phyloP scores from a whole-genome alignment of 2,797 vertebrate genomes.

The Sphenodon punctatus region DNA sequence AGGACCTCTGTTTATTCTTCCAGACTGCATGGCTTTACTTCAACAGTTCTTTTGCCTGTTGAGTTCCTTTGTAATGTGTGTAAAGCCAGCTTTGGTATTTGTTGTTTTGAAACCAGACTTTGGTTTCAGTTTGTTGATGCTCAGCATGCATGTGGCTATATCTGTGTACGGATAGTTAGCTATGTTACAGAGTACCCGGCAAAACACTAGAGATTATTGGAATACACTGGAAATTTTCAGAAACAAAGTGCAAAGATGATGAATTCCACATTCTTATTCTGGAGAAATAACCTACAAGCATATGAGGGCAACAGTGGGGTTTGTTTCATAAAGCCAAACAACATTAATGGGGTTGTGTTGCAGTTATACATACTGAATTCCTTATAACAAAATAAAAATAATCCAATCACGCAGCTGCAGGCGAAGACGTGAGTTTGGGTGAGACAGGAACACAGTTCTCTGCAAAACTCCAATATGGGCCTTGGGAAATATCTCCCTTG shows the following conservation, averaged over 20 bases:
- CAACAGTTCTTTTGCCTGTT: not conserved
- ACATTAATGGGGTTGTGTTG: slow-evolving; percentile 20
- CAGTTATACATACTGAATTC: slow-evolving; percentile 48
- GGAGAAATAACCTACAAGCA: slow-evolving; percentile 23
- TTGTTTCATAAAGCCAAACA: slow-evolving; percentile 61
- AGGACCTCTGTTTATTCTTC: slow-evolving; percentile 14
- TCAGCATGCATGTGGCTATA: not conserved
- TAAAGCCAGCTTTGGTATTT: not conserved
- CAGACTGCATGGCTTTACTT: not conserved
- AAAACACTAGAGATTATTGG: slow-evolving; percentile 2
- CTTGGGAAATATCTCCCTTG: slow-evolving; percentile 36
- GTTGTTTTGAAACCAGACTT: slow-evolving; percentile 9
- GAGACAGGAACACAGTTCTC: slow-evolving; percentile 8
- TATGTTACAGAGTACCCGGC: not conserved
- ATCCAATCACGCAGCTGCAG: not conserved
- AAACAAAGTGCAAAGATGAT: not conserved
- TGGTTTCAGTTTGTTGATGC: slow-evolving; percentile 6
- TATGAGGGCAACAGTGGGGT: slow-evolving; percentile 31
- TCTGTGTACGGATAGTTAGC: slow-evolving; percentile 12
- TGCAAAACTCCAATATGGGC: slow-evolving; percentile 33
- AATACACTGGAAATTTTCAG: slow-evolving; percentile 52
- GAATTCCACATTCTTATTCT: slow-evolving; percentile 7
- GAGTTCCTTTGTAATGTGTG: not conserved
- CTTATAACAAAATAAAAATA: slow-evolving; percentile 42
- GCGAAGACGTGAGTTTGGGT: slow-evolving; percentile 2